Evolutionary conservation across 2,888 invertebrate species (phyloP).

Genomic region (Aradus depressus): DNA sequence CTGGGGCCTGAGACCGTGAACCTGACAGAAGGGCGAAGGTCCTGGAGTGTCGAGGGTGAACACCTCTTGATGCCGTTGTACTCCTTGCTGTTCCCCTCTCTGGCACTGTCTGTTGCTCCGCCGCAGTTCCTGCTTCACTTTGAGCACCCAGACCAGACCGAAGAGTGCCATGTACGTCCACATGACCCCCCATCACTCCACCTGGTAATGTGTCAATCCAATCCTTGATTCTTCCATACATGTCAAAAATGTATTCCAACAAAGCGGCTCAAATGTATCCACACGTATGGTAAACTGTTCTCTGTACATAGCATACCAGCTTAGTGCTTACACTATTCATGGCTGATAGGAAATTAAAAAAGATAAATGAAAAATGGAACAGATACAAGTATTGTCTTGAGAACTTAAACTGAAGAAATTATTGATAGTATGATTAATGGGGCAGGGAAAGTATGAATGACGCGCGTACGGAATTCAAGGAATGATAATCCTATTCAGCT

Average conservation of each 20-base stretch:
- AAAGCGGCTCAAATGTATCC: too few relatives aligned
- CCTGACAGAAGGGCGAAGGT: slow-evolving; percentile 45
- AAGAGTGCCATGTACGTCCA: slow-evolving; percentile 64
- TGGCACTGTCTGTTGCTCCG: slow-evolving; percentile 48
- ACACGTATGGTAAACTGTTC: too few relatives aligned
- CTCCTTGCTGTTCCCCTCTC: slow-evolving; percentile 12
- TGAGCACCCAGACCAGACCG: slow-evolving; percentile 74
- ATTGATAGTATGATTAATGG: too few relatives aligned
- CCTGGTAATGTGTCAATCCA: slow-evolving; percentile 3
- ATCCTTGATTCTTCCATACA: not conserved
- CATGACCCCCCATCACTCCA: slow-evolving; percentile 22
- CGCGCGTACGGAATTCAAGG: too few relatives aligned
- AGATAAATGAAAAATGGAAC: too few relatives aligned
- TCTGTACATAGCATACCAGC: too few relatives aligned
- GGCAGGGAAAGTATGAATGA: too few relatives aligned
- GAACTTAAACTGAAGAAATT: too few relatives aligned
- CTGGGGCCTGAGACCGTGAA: slow-evolving; percentile 42
- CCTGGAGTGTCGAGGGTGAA: slow-evolving; percentile 42
- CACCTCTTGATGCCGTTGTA: slow-evolving; percentile 30
- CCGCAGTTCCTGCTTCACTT: slow-evolving; percentile 67
- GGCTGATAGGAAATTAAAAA: too few relatives aligned
- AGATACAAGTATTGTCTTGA: too few relatives aligned
- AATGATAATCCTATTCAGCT: too few relatives aligned
- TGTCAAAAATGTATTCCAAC: not conserved
- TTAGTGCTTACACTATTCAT: too few relatives aligned